These are phyloP conservation scores for Trichogramma pretiosum DNA, from an alignment of 1,140 invertebrate genomes.

Conservation along the genomic window DNA sequence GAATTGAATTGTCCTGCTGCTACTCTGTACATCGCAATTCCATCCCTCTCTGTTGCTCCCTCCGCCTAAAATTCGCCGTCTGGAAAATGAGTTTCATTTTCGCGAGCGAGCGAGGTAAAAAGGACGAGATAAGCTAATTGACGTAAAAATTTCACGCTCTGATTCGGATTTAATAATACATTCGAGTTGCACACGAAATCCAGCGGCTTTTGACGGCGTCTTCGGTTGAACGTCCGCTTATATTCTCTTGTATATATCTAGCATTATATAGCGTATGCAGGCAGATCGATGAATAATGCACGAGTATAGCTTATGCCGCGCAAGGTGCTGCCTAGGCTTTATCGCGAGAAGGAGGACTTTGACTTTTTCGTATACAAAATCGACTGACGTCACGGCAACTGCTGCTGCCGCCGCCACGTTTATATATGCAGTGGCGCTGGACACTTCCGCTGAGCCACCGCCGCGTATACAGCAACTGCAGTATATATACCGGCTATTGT, in stretches of 20 bases:
- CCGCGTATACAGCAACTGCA: no score
- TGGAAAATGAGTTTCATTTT: constrained; percentile 13
- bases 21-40: neutral
- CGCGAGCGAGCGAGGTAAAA: neutral
- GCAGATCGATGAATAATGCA: constrained; percentile 14
- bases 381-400: neutral
- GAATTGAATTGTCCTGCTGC: constrained; percentile 8
- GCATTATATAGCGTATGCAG: no score
- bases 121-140: constrained; percentile 15
- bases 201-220: neutral
- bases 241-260: no score
- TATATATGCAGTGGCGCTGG: no score
- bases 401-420: no score
- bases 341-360: no score
- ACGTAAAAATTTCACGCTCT: constrained; percentile 12
- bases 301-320: no score
- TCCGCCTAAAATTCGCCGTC: constrained; percentile 8
- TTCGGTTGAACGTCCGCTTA: neutral
- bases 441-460: no score
- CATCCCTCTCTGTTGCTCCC: neutral
- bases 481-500: no score
- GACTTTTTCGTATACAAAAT: constrained; percentile 10
- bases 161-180: no score
- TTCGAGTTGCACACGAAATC: no score
- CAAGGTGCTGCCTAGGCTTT: no score